Evolutionary conservation across 2,888 invertebrate genomes (phyloP), one percentile per base, ranked within the genome.

Genomic region (Lordiphosa fenestrarum): DNA sequence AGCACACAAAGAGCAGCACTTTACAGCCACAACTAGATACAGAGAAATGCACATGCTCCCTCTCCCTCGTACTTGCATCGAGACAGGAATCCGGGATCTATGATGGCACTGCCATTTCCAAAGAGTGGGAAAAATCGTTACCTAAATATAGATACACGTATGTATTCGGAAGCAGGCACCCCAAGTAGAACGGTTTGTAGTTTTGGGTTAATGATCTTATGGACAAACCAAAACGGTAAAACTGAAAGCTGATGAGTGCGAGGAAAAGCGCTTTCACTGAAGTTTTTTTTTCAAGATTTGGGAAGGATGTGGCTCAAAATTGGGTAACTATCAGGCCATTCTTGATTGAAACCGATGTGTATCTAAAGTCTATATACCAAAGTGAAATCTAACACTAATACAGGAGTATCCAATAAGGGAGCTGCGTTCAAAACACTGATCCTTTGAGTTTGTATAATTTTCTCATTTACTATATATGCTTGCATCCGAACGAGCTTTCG

Each of bases 71-170:
- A 53, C 40, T 52, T 58, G 55, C 53, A 68, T 53, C 39, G 44
- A 38, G 62, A 44, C 53, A 71, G 63, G 51, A 37, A 39, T 10
- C 57, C 55, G 64, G 69, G 54, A 74, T 65, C 77, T 80, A 73
- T 66, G 37, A 53, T 68, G 75, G 69, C 71, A 66, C 68, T 69
- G 53, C 61, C 46, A 42, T 33, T 15, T 12, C 51, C 50, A 51
- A 55, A 39, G 57, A 81, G 71, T 81, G 74, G 69, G 59, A 84
- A 78, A 78, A 78, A 78, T 69, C 83, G 83, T 78, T 78, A 76
- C 69, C 76, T 82, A 71, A 65, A 75, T 69, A 84, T 78, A 78
- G 73, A 72, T 75, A 25, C 57, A 61, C 66, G 68, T 77, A 77
- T 74, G 48, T 39, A 42, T 42, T 33, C 9, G 30, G 38, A 40